Conservation (phyloP, 2,797 vertebrate species). For the Syngnathus rostellatus region DNA sequence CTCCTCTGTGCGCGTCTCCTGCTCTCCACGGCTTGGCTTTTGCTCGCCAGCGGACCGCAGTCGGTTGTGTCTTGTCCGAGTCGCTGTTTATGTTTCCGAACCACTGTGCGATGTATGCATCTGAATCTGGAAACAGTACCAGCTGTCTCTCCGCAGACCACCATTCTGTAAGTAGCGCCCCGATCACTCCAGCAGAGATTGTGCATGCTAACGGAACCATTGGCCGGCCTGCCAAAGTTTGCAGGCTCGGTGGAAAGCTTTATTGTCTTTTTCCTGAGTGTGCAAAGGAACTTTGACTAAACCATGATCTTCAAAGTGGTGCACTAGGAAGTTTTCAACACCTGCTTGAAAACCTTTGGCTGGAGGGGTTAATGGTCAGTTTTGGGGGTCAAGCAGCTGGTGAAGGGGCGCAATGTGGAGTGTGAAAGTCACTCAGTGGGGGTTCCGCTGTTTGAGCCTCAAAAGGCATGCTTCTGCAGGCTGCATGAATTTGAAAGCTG, state of each 20-base stretch:
- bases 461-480: not conserved
- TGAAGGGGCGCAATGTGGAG: conserved; percentile 14
- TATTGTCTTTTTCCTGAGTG: not conserved
- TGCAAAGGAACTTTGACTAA: not conserved
- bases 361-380: conserved; percentile 22
- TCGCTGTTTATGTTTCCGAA: conserved; percentile 92
- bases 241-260: not conserved
- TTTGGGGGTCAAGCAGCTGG: conserved; percentile 47
- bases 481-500: not conserved
- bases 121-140: conserved; percentile 87
- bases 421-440: conserved; percentile 7
- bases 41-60: conserved; percentile 52
- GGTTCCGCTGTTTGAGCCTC: not conserved
- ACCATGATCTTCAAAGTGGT: not conserved
- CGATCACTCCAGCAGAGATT: conserved; percentile 5
- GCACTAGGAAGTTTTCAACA: conserved; percentile 24
- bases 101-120: conserved; percentile 96
- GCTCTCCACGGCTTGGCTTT: conserved; percentile 46
- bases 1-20: conserved; percentile 53
- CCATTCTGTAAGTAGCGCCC: conserved; percentile 86
- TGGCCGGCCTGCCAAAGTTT: not conserved
- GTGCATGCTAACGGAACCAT: not conserved
- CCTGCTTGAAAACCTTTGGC: conserved; percentile 38
- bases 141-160: conserved; percentile 80
- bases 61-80: conserved; percentile 75